Evolutionary conservation across 2,888 invertebrate genomes (phyloP), one percentile per base, ranked within the genome.

Genomic region (Cephus pulcher): DNA sequence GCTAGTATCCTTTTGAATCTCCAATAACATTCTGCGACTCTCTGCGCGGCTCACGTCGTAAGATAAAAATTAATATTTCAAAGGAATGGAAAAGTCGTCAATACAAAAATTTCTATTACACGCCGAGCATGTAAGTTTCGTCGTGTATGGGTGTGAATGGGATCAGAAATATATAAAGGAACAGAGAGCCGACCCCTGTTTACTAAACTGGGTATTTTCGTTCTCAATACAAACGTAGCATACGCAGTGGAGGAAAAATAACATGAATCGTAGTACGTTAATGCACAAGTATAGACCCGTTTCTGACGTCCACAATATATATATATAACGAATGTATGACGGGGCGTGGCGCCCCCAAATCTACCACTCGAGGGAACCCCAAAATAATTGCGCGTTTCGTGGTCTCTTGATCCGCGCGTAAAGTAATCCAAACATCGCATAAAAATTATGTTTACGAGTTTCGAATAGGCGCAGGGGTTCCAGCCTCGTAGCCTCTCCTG

Each of bases 371-470:
- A 35, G 78, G 75, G 73, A 79, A 76, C 82, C 84, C 82, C 80
- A 83, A 87, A 88, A 90, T 90, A 90, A 90, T 90, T 89, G 90
- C 88, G 84, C 87, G 85, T 88, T 90, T 90, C 88, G 90, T 87
- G 90, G 89, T 90, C 88, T 88, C 89, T 87, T 86, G 87, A 89
- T 90, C 87, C 86, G 86, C 85, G 88, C 86, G 86, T 85, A 86
- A 88, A 90, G 89, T 88, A 88, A 90, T 90, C 89, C 90, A 89
- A 90, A 90, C 88, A 88, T 86, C 86, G 87, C 88, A 88, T 90
- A 90, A 90, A 90, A 91, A 90, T 91, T 89, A 91, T 89, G 88
- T 90, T 91, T 91, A 91, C 90, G 90, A 90, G 89, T 88, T 89
- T 89, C 85, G 82, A 90, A 90, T 90, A 85, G 88, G 80, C 79